Base-by-base conservation (phyloP, 2,888 invertebrate genomes). In the Agriopis aurantiaria region DNA sequence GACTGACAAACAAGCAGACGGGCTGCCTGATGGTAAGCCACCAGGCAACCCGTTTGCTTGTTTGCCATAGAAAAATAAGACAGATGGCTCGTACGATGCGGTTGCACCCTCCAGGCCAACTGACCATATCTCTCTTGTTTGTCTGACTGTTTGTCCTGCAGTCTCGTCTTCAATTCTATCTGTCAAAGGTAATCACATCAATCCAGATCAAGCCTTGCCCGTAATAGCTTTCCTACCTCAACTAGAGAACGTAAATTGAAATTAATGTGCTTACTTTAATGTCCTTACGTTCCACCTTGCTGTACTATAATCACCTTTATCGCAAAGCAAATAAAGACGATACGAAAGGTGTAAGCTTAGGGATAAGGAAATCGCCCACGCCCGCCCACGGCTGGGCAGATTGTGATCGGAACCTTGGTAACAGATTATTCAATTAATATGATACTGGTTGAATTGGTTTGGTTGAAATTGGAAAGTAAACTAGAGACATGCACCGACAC, bases 381-480 rank as follows among this genome's bases (percentile, higher is more conserved):
- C 0, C n/a, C 52, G 65, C 69, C 69, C 69, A 69, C 69, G 49
- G 61, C 14, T 65, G 61, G 61, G 56, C 65, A 52, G 69, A 69
- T 69, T 61, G 61, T 48, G 69, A 69, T 69, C 69, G 61, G 33
- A 69, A 69, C 69, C 65, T 69, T 69, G 65, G 69, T 48, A 55
- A 43, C 53, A 57, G 52, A 65, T 62, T 62, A 65, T 65, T 62
- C 61, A 65, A 69, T 69, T 62, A 62, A 45, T 56, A 41, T 52
- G 64, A 65, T 60, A 53, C 41, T 58, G 41, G 14, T 49, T 53
- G 46, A 12, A 46, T 63, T 58, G 51, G 68, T 62, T 48, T 52
- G 58, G 57, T 45, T 53, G 8, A 23, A 45, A 59, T 62, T 52
- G 57, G 68, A 62, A 68, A 68, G 62, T 62, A 57, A 57, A 55